These are phyloP conservation scores for Phocoena sinus DNA, from an alignment of 2,113 vertebrate genomes.

Conservation along the genomic window DNA sequence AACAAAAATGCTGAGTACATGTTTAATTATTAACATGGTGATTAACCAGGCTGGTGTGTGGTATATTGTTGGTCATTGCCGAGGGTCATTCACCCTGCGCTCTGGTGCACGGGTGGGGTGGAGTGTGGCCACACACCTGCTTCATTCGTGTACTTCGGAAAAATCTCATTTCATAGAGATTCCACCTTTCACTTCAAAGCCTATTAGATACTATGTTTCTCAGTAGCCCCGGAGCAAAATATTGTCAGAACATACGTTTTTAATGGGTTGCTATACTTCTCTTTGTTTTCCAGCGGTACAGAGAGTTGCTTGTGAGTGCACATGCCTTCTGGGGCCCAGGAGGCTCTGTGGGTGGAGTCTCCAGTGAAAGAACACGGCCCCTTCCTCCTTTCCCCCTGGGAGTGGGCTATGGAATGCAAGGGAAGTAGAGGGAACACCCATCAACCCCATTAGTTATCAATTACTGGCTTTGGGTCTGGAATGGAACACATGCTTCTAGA, in stretches of 20 bases:
- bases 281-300: not conserved
- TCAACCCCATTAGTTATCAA: too few species aligned
- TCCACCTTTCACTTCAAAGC: conserved; percentile 21
- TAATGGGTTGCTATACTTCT: not conserved
- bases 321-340: not conserved
- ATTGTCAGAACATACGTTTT: not conserved
- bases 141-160: not conserved
- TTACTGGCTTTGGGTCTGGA: not conserved
- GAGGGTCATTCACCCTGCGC: conserved; percentile 15
- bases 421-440: not conserved
- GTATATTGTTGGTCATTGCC: not conserved
- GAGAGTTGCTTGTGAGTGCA: not conserved
- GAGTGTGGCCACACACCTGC: too few species aligned
- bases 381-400: accelerated
- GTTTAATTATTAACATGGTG: conserved; percentile 23
- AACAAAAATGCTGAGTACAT: conserved; percentile 1
- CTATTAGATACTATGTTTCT: not conserved
- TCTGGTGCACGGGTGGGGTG: not conserved
- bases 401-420: too few species aligned
- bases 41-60: not conserved
- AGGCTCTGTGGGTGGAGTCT: not conserved
- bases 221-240: conserved; percentile 9
- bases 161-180: conserved; percentile 37
- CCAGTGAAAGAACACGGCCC: accelerated
- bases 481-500: not conserved